These are phyloP conservation scores for Esox masquinongy DNA, from an alignment of 2,797 vertebrate species.

Conservation along the genomic window DNA sequence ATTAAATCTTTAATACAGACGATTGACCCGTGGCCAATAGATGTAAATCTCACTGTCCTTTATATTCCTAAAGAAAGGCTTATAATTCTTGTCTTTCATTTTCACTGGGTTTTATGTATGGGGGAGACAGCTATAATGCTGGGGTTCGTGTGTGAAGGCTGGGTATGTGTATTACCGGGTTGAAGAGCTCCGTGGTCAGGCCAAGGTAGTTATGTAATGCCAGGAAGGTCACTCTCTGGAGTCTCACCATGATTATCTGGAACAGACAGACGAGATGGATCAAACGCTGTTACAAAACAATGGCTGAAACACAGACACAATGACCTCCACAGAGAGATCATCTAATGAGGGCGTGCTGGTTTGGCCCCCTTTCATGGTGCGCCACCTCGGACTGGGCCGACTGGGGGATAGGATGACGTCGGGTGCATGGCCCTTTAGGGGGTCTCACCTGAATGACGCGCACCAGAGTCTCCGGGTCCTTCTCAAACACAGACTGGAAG, in stretches of 20 bases:
- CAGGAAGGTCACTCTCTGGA: conserved; percentile 94
- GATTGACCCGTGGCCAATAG: conserved; percentile 8
- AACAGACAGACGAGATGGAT: conserved; percentile 30
- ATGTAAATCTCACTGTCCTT: conserved; percentile 24
- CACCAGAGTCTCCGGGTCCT: conserved; percentile 94
- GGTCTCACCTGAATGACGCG: conserved; percentile 89
- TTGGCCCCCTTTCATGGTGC: background rate
- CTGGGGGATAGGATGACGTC: background rate
- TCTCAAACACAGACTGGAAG: conserved; percentile 91
- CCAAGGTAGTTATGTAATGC: conserved; percentile 94
- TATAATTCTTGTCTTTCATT: conserved; percentile 49
- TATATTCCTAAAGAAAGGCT: conserved; percentile 32
- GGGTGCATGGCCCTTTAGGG: background rate
- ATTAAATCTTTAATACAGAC: conserved; percentile 8
- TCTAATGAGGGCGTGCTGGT: conserved; percentile 32
- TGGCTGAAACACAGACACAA: conserved; percentile 26
- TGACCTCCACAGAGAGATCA: background rate
- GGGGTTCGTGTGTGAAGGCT: conserved; percentile 47
- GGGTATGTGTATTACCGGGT: conserved; percentile 66
- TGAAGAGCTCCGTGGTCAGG: conserved; percentile 95
- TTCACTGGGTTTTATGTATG: conserved; percentile 44
- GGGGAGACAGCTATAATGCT: conserved; percentile 57
- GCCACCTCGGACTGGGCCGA: background rate
- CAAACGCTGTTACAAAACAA: conserved; percentile 3
- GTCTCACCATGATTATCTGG: conserved; percentile 96